These are phyloP conservation scores for Chironomus riparius DNA, from an alignment of 2,888 invertebrate species.

Conservation along the genomic window DNA sequence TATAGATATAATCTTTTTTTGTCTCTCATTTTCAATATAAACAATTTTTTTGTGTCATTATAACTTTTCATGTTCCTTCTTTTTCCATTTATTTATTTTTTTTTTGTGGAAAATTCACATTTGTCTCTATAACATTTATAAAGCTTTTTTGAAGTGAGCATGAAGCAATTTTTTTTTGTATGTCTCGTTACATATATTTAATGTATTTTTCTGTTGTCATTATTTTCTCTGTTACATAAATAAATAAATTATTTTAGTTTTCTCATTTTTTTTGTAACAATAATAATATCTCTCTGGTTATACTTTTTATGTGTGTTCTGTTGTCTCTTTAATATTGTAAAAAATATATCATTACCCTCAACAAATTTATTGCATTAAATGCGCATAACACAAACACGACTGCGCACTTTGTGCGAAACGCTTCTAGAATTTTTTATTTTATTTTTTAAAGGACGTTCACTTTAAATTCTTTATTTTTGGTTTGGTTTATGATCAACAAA, in stretches of 20 bases:
- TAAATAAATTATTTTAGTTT: background rate
- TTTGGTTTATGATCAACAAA: too few relatives aligned
- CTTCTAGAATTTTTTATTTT: background rate
- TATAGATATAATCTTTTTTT: background rate
- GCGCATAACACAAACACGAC: background rate
- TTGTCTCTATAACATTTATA: conserved; percentile 5
- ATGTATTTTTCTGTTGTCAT: background rate
- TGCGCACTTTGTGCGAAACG: background rate
- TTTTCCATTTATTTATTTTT: too few relatives aligned
- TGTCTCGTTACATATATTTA: conserved; percentile 1
- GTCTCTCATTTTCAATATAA: background rate
- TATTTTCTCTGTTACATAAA: background rate
- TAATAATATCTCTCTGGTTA: background rate
- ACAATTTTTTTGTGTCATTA: background rate
- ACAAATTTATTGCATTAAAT: conserved; percentile 1
- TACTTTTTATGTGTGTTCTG: background rate
- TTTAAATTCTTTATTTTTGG: background rate
- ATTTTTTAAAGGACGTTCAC: background rate
- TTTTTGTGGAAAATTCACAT: background rate
- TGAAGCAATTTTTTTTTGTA: background rate
- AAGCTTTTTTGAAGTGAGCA: conserved; percentile 11
- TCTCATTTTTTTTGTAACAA: background rate
- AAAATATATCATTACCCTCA: background rate
- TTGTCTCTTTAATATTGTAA: background rate
- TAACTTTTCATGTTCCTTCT: background rate